Percentiles rank a stretch among this genome's conserved stretches.
These are phyloP conservation scores for Torymus aiolomorphi DNA, from an alignment of 2,888 invertebrate species.

Conservation along the genomic window DNA sequence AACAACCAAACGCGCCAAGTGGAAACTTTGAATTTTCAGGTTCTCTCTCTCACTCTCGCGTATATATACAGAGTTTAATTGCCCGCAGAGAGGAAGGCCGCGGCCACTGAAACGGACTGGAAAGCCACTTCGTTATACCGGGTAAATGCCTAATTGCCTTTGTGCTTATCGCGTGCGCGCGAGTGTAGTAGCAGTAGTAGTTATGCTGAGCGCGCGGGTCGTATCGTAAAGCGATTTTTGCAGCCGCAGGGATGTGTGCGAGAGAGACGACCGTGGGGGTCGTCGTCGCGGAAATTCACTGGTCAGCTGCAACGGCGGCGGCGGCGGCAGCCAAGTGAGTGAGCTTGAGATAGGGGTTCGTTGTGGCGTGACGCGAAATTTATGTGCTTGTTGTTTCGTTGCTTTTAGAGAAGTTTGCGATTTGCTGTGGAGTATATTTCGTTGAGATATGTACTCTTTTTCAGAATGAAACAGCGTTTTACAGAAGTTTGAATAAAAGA, in stretches of 20 bases:
- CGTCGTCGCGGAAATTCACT: conserved; percentile 22
- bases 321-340: too few species aligned
- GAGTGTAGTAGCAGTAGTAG: background rate
- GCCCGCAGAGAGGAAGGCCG: conserved; percentile 56
- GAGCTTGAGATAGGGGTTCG: too few species aligned
- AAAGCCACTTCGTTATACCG: conserved; percentile 65
- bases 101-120: conserved; percentile 64
- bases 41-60: conserved; percentile 7
- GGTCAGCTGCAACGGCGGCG: background rate
- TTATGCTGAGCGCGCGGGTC: too few species aligned
- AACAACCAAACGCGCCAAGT: background rate
- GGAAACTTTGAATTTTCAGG: conserved; percentile 57
- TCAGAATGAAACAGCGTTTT: too few species aligned
- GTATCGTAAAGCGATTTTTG: background rate
- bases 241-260: background rate
- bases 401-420: too few species aligned
- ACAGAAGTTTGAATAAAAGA: too few species aligned
- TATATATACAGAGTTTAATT: conserved; percentile 58
- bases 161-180: conserved; percentile 29
- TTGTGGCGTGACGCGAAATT: too few species aligned
- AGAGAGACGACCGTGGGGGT: background rate
- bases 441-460: too few species aligned
- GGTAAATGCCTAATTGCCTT: conserved; percentile 65
- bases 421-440: too few species aligned
- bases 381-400: too few species aligned